Base-by-base conservation (phyloP, 2,888 invertebrate genomes). In the Philereme transversata region DNA sequence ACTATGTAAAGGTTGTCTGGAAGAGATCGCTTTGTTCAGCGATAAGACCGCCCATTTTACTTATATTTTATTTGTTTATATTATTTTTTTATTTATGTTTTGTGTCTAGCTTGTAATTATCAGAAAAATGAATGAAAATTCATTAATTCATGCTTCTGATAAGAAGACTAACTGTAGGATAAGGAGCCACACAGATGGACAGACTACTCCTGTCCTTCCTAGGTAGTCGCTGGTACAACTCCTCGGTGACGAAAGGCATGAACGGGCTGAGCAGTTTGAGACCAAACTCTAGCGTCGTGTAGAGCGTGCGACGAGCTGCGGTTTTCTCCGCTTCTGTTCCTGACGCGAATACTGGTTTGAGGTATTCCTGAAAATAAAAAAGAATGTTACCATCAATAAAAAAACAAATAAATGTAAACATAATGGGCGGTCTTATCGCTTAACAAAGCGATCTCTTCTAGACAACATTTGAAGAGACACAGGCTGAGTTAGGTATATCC, bases 171-270 rank as follows among this genome's bases (percentile, higher is more conserved):
- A 91, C 88, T 53, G 81, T 84, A 33, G 99, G 99, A 90, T 98
- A 99, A 0, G 95, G 86, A 9, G 98, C 96, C 0, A 99, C 95
- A 77, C 97, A 97, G 75, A 99, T 97, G 75, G 99, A 99, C 0
- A 96, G 96, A 62, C 94, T 90, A n/a, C 84, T 87, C 35, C 77
- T 69, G 45, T 94, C 92, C 36, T 88, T 88, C 66, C 93, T 88
- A 0, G 98, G 98, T 71, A 99, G 93, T 44, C 98, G 93, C 87
- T 98, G 98, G 93, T 95, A 99, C 70, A 99, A 90, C 87, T 99
- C 99, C 87, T 99, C 99, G 0, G 97, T 96, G 66, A 99, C 94
- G 85, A 97, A 98, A 0, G 99, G 99, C 99, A 99, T 99, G 86
- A 99, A 97, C 0, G 99, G 99, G 66, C 97, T 96, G 10, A 99